A percentile compares a stretch with the other conserved stretches of the same genome.
Conservation (phyloP, 2,113 vertebrate genomes). For the Gnathonemus longibarbis region DNA sequence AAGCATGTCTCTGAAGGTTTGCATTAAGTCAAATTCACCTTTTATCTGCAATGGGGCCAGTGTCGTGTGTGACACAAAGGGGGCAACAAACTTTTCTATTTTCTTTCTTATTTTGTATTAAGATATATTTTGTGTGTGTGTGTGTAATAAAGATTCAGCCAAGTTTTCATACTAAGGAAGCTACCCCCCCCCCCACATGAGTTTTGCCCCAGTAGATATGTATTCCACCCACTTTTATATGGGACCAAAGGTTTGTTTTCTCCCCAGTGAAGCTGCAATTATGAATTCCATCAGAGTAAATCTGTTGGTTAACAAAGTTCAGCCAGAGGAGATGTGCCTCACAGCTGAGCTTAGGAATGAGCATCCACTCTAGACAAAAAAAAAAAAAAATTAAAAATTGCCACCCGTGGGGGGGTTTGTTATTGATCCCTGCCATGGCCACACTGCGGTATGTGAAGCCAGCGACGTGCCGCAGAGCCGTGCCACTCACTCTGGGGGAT, state of each 20-base stretch:
- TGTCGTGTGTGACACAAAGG: not conserved
- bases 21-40: not conserved
- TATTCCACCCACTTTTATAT: not conserved
- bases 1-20: not conserved
- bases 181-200: not conserved
- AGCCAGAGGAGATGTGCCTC: not conserved
- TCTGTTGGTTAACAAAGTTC: not conserved
- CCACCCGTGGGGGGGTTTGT: constrained; percentile 31
- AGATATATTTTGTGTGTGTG: not conserved
- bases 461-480: not conserved
- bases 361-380: not conserved
- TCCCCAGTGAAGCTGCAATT: not conserved
- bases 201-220: not conserved
- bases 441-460: not conserved
- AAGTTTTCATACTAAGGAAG: not conserved
- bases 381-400: not conserved
- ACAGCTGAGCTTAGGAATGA: not conserved
- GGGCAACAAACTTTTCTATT: not conserved
- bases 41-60: not conserved
- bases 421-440: constrained; percentile 21
- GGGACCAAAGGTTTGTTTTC: not conserved
- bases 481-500: not conserved
- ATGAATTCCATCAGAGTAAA: not conserved
- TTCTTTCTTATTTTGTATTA: not conserved
- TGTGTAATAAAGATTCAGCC: not conserved